Conservation (phyloP, 2,888 invertebrate species). For the Eristalis arbustorum region DNA sequence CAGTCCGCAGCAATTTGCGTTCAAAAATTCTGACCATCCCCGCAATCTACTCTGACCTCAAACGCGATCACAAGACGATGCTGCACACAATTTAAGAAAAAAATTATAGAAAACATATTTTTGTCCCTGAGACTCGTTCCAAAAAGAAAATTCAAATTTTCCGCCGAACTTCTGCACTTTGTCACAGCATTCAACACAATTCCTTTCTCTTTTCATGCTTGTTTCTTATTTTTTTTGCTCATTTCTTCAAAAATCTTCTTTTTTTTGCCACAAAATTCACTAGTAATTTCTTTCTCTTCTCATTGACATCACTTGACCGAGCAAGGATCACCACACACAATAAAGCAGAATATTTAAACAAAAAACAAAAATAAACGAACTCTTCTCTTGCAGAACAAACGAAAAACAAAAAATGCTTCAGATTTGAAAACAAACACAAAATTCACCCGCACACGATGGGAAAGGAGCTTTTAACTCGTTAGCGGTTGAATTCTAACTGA, state of each 20-base stretch:
- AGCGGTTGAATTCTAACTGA: constrained; percentile 79
- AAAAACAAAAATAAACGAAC: background rate
- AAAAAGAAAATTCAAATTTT: background rate
- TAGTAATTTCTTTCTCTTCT: background rate
- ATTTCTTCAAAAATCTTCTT: constrained; percentile 5
- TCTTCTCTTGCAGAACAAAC: constrained; percentile 3
- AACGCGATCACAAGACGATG: too few species aligned
- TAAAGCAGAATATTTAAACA: background rate
- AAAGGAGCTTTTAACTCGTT: constrained; percentile 77
- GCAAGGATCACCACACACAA: constrained; percentile 28
- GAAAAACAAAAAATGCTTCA: background rate
- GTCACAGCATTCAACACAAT: constrained; percentile 28
- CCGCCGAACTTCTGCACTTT: constrained; percentile 37
- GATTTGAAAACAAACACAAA: background rate
- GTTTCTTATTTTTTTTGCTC: background rate
- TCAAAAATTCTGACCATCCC: background rate
- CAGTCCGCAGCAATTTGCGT: background rate
- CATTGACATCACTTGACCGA: constrained; percentile 12
- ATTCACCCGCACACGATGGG: constrained; percentile 72
- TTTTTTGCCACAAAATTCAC: constrained; percentile 21
- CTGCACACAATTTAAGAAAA: too few species aligned
- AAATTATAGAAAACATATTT: too few species aligned
- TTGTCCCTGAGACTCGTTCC: background rate
- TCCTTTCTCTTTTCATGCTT: background rate
- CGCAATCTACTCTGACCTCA: too few species aligned